Evolutionary conservation across 2,888 invertebrate species (phyloP).

Genomic region (Arctia plantaginis): DNA sequence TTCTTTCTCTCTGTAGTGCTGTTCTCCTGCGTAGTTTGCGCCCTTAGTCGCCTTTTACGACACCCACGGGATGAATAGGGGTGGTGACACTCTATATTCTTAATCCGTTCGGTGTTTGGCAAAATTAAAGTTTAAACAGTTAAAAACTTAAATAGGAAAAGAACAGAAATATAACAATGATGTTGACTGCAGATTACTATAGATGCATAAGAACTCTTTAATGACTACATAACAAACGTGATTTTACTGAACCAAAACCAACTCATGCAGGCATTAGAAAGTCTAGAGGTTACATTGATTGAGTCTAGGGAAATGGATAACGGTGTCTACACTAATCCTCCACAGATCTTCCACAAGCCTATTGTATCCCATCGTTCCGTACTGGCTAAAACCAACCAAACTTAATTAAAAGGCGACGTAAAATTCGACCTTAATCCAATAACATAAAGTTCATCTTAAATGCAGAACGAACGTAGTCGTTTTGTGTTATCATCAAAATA

Average conservation of each 20-base stretch:
- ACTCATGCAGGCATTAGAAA: conserved; percentile 32
- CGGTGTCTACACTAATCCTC: conserved; percentile 60
- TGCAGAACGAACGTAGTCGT: conserved; percentile 21
- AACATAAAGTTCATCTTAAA: conserved; percentile 17
- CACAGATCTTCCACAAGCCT: conserved; percentile 60
- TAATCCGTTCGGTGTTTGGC: too few species aligned
- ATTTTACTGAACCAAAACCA: conserved; percentile 9
- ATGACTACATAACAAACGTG: background rate
- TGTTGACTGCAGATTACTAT: background rate
- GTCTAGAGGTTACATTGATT: conserved; percentile 49
- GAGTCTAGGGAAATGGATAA: conserved; percentile 49
- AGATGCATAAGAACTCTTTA: background rate
- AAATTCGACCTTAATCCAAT: conserved; percentile 25
- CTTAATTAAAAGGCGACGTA: background rate
- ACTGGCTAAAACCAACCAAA: conserved; percentile 36
- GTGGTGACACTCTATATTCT: too few species aligned
- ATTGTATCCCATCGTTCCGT: conserved; percentile 53
- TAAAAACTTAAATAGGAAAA: background rate
- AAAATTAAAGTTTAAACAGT: background rate
- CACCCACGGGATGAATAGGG: too few species aligned
- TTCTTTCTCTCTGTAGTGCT: too few species aligned
- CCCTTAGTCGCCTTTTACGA: too few species aligned
- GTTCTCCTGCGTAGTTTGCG: too few species aligned
- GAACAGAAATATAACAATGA: background rate
- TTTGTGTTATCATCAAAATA: conserved; percentile 40